These are phyloP conservation scores for Acanthurus lineatus DNA, from an alignment of 2,797 vertebrate genomes.

Conservation along the genomic window DNA sequence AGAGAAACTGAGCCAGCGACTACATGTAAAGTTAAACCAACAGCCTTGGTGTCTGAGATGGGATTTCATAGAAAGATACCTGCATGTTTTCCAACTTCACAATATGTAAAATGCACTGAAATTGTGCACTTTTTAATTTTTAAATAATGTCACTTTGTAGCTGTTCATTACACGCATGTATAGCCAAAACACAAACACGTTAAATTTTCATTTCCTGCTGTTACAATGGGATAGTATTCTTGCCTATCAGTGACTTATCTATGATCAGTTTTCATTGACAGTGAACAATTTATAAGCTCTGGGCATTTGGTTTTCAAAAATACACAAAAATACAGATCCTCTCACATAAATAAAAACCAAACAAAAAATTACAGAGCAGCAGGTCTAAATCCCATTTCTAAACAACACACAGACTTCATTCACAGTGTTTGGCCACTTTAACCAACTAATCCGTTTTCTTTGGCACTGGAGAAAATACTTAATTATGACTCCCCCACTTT, in stretches of 20 bases:
- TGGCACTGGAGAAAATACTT: not conserved
- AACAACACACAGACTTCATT: not conserved
- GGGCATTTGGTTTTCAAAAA: no score
- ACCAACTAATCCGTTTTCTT: no score
- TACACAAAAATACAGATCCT: no score
- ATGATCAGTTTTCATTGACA: not conserved
- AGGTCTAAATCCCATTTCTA: not conserved
- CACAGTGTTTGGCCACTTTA: no score
- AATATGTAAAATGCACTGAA: not conserved
- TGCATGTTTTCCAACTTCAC: slow-evolving; percentile 10
- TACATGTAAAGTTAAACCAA: slow-evolving; percentile 43
- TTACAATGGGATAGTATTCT: not conserved
- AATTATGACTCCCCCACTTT: slow-evolving; percentile 22
- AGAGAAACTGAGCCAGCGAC: slow-evolving; percentile 23
- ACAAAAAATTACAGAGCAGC: no score
- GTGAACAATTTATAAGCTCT: not conserved
- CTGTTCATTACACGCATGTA: not conserved
- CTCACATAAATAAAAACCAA: no score
- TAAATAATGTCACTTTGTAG: not conserved
- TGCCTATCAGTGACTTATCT: not conserved
- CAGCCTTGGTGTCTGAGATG: slow-evolving; percentile 1
- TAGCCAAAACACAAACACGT: not conserved
- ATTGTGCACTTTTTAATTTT: not conserved
- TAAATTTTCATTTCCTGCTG: not conserved
- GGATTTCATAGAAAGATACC: slow-evolving; percentile 36